Evolutionary conservation across 2,888 invertebrate genomes (phyloP), one percentile per base, ranked within the genome.

Genomic region (Nemurella pictetii): DNA sequence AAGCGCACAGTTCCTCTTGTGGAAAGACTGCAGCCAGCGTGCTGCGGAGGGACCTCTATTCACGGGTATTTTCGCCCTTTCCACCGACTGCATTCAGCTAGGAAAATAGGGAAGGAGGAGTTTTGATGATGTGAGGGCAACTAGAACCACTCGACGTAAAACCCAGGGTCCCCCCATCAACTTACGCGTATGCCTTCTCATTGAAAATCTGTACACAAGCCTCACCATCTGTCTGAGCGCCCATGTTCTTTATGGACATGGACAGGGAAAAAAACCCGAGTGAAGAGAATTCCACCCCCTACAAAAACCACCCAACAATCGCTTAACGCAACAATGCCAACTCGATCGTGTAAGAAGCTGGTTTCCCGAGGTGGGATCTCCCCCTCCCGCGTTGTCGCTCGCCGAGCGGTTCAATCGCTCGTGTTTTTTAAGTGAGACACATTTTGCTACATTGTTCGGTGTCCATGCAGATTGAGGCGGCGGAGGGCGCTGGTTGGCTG

Each of bases 401-500:
- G n/a, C n/a, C n/a, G n/a, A n/a, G 55, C 55, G 2, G 9, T 55
- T 55, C 55, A 55, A 55, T 55, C 55, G 55, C 1, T 2, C 55
- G 55, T 26, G 80, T 30, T 81, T 81, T 81, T 36, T 81, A 32
- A 30, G 25, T 55, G 82, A 82, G 82, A 82, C 29, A 82, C 82
- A 82, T 72, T 82, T 85, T 85, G 85, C 30, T 75, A 85, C 85
- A 85, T 85, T 85, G 85, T 85, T 84, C 84, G 85, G 15, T 73
- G 83, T 77, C 82, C 83, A 85, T 83, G 85, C 85, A 85, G 85
- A 85, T 85, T 85, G 83, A 74, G 82, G 9, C 75, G 32, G 55
- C 75, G 85, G 84, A n/a, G n/a, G n/a, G 83, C 84, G 85, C 84
- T 83, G 80, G 85, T 83, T 85, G 83, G 36, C 78, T n/a, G n/a